A percentile compares a stretch with the other conserved stretches of the same genome.
Evolutionary conservation across 2,113 vertebrate species (phyloP).

Genomic region (Coregonus clupeaformis): DNA sequence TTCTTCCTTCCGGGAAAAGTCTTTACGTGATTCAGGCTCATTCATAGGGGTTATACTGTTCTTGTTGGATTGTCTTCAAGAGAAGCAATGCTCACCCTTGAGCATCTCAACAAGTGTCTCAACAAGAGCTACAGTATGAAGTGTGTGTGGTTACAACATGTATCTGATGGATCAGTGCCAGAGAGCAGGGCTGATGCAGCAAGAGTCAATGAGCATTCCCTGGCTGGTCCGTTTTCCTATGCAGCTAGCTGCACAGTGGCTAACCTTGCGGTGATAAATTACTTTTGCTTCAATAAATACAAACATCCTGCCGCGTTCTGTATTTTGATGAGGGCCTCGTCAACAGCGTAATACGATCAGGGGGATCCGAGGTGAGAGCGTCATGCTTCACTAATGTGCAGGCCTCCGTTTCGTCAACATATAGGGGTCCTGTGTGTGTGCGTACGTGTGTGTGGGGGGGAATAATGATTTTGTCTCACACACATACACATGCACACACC

Average conservation of each 20-base stretch:
- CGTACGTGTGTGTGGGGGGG: not conserved
- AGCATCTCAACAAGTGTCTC: not conserved
- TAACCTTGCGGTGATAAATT: conserved; percentile 34
- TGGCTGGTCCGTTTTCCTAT: conserved; percentile 36
- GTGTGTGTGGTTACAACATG: conserved; percentile 25
- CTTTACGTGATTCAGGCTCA: no score
- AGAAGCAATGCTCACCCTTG: no score
- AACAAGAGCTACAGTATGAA: not conserved
- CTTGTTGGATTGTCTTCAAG: no score
- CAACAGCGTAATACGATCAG: conserved; percentile 8
- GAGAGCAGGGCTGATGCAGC: conserved; percentile 50
- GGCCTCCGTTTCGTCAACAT: not conserved
- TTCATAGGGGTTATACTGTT: no score
- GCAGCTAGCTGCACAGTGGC: conserved; percentile 39
- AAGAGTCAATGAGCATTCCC: conserved; percentile 14
- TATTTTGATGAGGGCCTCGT: conserved; percentile 1
- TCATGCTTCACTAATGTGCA: conserved; percentile 22
- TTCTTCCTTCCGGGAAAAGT: no score
- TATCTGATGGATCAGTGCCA: not conserved
- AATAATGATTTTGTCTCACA: not conserved
- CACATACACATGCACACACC: not conserved
- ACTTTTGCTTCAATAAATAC: conserved; percentile 39
- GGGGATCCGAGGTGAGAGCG: not conserved
- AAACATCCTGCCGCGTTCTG: conserved; percentile 46
- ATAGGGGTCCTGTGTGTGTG: conserved; percentile 9